These are phyloP conservation scores for Drosophila neoperkinsi DNA, from an alignment of 2,888 invertebrate genomes.

Conservation along the genomic window DNA sequence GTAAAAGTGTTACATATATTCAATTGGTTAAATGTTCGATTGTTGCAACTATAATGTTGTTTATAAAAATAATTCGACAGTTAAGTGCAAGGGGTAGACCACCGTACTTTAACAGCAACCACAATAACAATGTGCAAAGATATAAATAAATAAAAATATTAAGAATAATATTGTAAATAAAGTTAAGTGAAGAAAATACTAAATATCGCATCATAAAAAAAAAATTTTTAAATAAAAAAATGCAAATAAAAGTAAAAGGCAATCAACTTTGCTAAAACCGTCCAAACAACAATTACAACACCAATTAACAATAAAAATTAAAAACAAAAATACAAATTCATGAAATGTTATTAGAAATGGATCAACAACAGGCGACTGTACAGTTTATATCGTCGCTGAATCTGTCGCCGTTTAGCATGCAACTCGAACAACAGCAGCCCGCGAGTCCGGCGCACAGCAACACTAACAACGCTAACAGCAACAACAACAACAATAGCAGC, in stretches of 20 bases:
- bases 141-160: slow-evolving; percentile 12
- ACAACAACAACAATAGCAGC: slow-evolving; percentile 54
- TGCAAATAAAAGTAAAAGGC: slow-evolving; percentile 2
- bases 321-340: slow-evolving; percentile 39
- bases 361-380: slow-evolving; percentile 91
- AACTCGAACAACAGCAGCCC: slow-evolving; percentile 87
- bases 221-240: background rate
- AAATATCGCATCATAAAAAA: slow-evolving; percentile 6
- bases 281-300: slow-evolving; percentile 18
- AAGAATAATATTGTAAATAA: background rate
- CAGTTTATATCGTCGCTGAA: slow-evolving; percentile 95
- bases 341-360: slow-evolving; percentile 93
- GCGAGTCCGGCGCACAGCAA: slow-evolving; percentile 86
- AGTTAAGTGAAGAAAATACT: slow-evolving; percentile 1
- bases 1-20: background rate
- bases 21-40: slow-evolving; percentile 27
- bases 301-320: slow-evolving; percentile 7
- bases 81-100: slow-evolving; percentile 70
- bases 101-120: slow-evolving; percentile 56
- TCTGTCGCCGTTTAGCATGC: slow-evolving; percentile 94
- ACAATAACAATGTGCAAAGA: slow-evolving; percentile 32
- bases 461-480: slow-evolving; percentile 52
- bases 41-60: slow-evolving; percentile 57
- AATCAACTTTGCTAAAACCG: slow-evolving; percentile 17
- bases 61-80: slow-evolving; percentile 48